Base-by-base conservation (phyloP, 1,140 invertebrate species). In the Drosophila burlai region DNA sequence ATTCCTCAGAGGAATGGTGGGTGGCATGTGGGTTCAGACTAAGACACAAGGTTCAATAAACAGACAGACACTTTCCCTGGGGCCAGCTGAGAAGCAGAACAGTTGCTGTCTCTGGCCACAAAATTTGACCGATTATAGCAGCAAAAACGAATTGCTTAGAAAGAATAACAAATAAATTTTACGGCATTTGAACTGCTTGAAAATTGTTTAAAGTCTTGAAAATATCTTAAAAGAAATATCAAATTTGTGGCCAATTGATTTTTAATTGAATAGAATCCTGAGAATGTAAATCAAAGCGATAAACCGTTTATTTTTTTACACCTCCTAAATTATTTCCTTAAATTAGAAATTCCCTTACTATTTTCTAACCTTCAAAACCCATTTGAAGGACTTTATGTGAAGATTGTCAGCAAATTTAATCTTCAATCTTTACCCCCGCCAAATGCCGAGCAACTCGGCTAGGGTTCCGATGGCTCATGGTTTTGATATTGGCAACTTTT, bases 401-500 rank as follows among this genome's bases (percentile, higher is more conserved):
- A 34, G 15, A 34, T 15, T 34, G 13, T 5, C 13, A 34, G 11
- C 31, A 10, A 26, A 26, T 38, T 50, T 24, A 26, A 40, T n/a
- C 21, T 26, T 26, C 21, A 16, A 10, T n/a, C 15, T 46, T 10
- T 49, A 26, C 40, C 49, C 52, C 26, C 2, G 31, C 11, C 5
- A 8, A 10, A 16, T 10, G 2, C 21, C 18, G 26, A 11, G 18
- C 11, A n/a, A 31, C 18, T 6, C 21, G 24, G 46, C 8, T 6
- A 1, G 24, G 10, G 47, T 69, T 69, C 69, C 63, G 76, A 59
- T 54, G 67, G 75, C 49, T 72, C 66, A 49, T 24, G 24, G 68
- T 91, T 91, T 91, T 91, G 87, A 83, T 91, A 91, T 87, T 91
- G 84, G 72, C 71, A 91, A 91, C 87, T 91, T 91, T 91, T 91